Conservation (phyloP, 2,113 vertebrate genomes). For the Edolisoma coerulescens region DNA sequence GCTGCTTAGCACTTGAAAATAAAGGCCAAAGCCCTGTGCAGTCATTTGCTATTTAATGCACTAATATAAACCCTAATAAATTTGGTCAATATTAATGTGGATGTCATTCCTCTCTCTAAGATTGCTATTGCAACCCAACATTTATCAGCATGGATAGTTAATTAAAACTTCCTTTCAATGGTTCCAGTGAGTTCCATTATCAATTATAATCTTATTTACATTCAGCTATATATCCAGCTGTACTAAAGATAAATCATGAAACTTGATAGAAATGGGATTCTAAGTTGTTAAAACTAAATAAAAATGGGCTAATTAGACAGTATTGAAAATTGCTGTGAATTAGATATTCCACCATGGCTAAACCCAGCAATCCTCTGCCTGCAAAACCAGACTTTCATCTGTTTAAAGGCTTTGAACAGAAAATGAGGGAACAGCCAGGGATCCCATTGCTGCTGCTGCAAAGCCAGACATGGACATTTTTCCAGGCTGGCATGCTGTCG, state of each 20-base stretch:
- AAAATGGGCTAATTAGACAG: not conserved
- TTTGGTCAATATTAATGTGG: not conserved
- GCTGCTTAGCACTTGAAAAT: not conserved
- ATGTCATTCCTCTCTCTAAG: not conserved
- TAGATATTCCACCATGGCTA: not conserved
- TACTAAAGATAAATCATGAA: not conserved
- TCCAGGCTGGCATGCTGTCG: not conserved
- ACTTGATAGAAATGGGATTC: not conserved
- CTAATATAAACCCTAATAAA: not conserved
- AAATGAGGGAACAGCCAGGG: not conserved
- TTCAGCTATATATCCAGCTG: not conserved
- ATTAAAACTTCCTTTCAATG: not conserved
- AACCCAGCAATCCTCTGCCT: not conserved
- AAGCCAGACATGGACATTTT: not conserved
- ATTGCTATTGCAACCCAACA: not conserved
- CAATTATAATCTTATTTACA: slow-evolving; percentile 6
- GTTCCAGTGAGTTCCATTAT: not conserved
- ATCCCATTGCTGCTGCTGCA: not conserved
- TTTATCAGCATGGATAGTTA: not conserved
- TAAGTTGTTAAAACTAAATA: not conserved
- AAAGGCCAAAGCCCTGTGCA: not conserved
- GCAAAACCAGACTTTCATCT: not conserved
- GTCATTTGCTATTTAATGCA: not conserved
- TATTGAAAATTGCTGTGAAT: not conserved
- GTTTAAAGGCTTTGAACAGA: not conserved